Conservation (phyloP, 2,888 invertebrate genomes). For the Cephus pygmeus region DNA sequence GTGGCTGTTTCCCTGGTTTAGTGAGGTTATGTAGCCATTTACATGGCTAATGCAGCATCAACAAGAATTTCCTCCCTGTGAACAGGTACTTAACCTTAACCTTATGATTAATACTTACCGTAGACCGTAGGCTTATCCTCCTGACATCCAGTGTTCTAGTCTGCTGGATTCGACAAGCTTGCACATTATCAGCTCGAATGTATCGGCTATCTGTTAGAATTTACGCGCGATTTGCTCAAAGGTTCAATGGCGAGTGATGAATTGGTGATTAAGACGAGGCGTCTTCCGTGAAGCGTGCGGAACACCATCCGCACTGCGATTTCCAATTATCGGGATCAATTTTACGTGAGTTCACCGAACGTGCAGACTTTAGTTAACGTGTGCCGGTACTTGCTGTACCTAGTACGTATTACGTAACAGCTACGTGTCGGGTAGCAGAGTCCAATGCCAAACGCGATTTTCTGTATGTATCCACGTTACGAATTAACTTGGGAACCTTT, state of each 20-base stretch:
- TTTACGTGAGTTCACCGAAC: not conserved
- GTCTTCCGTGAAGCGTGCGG: constrained; percentile 23
- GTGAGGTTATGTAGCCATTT: not conserved
- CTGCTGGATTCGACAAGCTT: constrained; percentile 7
- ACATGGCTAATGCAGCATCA: not conserved
- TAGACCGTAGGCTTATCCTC: not conserved
- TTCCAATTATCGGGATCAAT: not conserved
- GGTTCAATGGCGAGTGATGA: constrained; percentile 49
- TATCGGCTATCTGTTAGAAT: constrained; percentile 43
- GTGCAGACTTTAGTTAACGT: not conserved
- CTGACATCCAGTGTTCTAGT: not conserved
- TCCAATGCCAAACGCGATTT: not conserved
- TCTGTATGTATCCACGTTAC: not conserved
- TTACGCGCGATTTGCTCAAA: constrained; percentile 42
- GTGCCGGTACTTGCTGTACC: not conserved
- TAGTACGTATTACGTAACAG: not conserved
- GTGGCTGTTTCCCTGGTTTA: not conserved
- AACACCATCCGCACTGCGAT: constrained; percentile 4
- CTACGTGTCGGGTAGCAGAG: not conserved
- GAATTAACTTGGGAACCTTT: not conserved
- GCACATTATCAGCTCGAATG: constrained; percentile 27
- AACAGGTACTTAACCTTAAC: not conserved
- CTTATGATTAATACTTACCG: not conserved
- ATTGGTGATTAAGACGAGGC: constrained; percentile 49
- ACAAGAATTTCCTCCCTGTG: not conserved